Conservation (phyloP, 2,797 vertebrate genomes). For the Leptatherina wallacei region DNA sequence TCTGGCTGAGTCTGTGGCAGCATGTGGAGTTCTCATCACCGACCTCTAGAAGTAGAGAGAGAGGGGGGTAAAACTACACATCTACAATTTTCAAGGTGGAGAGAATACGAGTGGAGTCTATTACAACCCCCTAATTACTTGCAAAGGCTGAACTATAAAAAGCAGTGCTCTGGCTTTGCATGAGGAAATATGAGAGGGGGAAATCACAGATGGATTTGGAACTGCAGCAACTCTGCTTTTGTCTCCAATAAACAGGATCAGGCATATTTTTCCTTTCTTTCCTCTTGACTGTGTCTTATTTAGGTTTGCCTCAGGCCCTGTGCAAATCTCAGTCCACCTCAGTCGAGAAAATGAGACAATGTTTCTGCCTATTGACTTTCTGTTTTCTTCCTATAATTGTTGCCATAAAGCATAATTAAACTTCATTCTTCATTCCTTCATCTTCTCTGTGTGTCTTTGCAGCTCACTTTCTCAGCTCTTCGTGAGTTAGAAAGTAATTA, state of each 20-base stretch:
- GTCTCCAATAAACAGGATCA: constrained; percentile 51
- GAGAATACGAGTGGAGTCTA: constrained; percentile 57
- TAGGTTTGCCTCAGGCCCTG: constrained; percentile 45
- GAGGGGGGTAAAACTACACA: constrained; percentile 1
- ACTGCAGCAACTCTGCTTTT: constrained; percentile 15
- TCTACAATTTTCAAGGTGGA: constrained; percentile 54
- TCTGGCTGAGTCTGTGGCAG: constrained; percentile 31
- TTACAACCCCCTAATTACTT: constrained; percentile 56
- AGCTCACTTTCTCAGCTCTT: constrained; percentile 41
- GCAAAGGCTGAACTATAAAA: constrained; percentile 56
- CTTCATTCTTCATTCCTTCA: constrained; percentile 68
- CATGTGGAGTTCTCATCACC: constrained; percentile 10
- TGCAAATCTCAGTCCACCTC: constrained; percentile 55
- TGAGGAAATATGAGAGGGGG: constrained; percentile 33
- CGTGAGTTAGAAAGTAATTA: constrained; percentile 75
- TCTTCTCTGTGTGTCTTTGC: constrained; percentile 51
- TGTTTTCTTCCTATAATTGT: constrained; percentile 76
- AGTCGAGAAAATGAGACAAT: constrained; percentile 62
- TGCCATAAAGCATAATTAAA: constrained; percentile 78
- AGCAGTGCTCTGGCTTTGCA: constrained; percentile 21
- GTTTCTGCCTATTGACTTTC: constrained; percentile 70
- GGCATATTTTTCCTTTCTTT: constrained; percentile 47
- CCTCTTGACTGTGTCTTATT: constrained; percentile 58
- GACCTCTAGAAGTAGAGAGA: constrained; percentile 26
- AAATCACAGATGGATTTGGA: constrained; percentile 38